phyloP scores from a whole-genome alignment of 2,113 vertebrate species.

The Entelurus aequoreus region DNA sequence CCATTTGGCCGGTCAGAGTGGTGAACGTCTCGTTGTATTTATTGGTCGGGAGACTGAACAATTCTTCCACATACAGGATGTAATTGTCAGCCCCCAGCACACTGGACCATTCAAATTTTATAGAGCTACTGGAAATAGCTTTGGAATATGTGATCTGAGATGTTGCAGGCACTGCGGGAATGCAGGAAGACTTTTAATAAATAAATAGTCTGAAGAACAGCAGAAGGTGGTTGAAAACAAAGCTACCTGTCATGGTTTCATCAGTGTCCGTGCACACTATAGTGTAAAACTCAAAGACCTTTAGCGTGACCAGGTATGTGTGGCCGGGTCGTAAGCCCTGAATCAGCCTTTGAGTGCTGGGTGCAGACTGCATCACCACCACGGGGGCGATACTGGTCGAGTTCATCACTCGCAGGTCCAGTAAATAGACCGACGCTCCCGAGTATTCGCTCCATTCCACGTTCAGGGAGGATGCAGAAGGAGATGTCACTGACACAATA shows the following conservation, averaged over 20 bases:
- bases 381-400: slow-evolving; percentile 44
- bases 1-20: slow-evolving; percentile 30
- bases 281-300: slow-evolving; percentile 29
- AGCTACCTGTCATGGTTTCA: slow-evolving; percentile 54
- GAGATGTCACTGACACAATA: slow-evolving; percentile 56
- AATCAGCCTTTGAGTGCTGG: slow-evolving; percentile 37
- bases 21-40: slow-evolving; percentile 46
- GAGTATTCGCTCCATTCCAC: slow-evolving; percentile 46
- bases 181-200: background rate
- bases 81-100: slow-evolving; percentile 61
- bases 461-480: slow-evolving; percentile 55
- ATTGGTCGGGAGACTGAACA: background rate
- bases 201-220: background rate
- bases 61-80: slow-evolving; percentile 50
- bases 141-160: slow-evolving; percentile 55
- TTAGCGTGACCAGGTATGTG: slow-evolving; percentile 56
- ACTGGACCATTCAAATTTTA: slow-evolving; percentile 63
- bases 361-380: slow-evolving; percentile 7
- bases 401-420: slow-evolving; percentile 56
- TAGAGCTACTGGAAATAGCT: slow-evolving; percentile 64
- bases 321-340: slow-evolving; percentile 60
- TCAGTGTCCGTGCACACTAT: slow-evolving; percentile 25
- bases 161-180: slow-evolving; percentile 58
- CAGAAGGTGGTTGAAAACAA: background rate
- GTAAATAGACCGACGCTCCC: slow-evolving; percentile 40